Base-by-base conservation (phyloP, 64 coral and sea anemone genomes). In the Montipora efflorescens region DNA sequence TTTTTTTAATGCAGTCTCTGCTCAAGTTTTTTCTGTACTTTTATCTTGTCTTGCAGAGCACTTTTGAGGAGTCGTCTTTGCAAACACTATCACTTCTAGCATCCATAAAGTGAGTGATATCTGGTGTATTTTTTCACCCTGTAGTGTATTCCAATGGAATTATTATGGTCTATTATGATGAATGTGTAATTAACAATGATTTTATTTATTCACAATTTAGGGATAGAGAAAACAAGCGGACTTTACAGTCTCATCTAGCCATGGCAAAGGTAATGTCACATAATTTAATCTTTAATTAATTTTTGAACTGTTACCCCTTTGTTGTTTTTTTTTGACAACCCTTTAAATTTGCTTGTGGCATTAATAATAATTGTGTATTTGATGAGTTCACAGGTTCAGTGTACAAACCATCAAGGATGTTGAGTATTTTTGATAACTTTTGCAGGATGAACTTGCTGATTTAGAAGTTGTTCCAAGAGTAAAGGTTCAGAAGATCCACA, bases 361-460 rank as follows among this genome's bases (percentile, higher is more conserved):
- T 36, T 36, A 36, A 36, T 36, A 36, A 36, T 36, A 36, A 36
- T 36, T 36, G 36, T 36, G 36, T 36, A 36, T 36, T 36, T 36
- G 36, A 2, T 36, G 36, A 36, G 23, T 23, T 23, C 23, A 36
- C 36, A 36, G 36, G 36, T 36, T 36, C 36, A 36, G 36, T 36
- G 36, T 36, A 36, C 36, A 36, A 64, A 64, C 9, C 14, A 16
- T 64, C 9, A 64, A 2, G 36, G 36, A 36, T 36, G 36, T 36
- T 36, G 36, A 36, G 36, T 36, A 36, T 36, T 36, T 36, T 36
- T 36, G 36, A 36, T 2, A 36, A 36, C 1, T 51, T 49, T 92
- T 14, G 28, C 23, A 98, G 97, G 97, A 98, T 90, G 97, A 98
- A 82, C 66, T 98, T 46, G 97, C 97, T 78, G 97, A 98, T 28